These are phyloP conservation scores for Aphelocoma californica DNA, from an alignment of 2,797 vertebrate species.

Conservation along the genomic window DNA sequence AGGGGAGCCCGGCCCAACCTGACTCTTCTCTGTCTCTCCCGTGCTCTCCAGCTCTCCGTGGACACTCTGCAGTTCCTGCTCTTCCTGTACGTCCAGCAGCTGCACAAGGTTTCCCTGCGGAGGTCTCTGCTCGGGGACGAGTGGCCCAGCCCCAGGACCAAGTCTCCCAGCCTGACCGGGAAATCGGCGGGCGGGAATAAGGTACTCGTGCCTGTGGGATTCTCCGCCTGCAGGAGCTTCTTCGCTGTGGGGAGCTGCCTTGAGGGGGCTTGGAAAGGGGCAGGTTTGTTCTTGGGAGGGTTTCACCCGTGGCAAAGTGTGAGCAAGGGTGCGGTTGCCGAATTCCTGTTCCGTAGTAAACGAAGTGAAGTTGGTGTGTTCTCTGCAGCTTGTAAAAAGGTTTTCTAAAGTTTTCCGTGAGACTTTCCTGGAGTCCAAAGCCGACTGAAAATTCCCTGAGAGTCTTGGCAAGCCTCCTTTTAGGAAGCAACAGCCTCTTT, in stretches of 20 bases:
- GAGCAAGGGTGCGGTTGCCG: no score
- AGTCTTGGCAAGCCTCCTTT: neutral
- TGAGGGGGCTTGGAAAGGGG: neutral
- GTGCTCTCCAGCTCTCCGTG: conserved; percentile 83
- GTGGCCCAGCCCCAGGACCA: conserved; percentile 87
- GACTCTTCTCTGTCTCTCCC: neutral
- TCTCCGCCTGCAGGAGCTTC: neutral
- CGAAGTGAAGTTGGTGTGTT: accelerated
- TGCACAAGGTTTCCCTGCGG: conserved; percentile 90
- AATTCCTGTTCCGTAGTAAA: accelerated
- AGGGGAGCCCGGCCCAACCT: neutral
- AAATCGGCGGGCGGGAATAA: conserved; percentile 86
- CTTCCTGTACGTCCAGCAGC: conserved; percentile 92
- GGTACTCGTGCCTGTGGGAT: conserved; percentile 69
- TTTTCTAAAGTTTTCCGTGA: neutral
- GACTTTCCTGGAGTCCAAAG: neutral
- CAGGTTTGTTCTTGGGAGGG: neutral
- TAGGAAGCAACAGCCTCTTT: neutral
- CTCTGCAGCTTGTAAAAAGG: neutral
- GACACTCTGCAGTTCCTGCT: conserved; percentile 94
- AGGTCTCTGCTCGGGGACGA: conserved; percentile 92
- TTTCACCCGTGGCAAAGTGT: accelerated
- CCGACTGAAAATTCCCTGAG: accelerated
- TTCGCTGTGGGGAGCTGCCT: neutral
- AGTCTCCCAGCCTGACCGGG: conserved; percentile 77